Conservation (phyloP, 2,888 invertebrate species). For the Mylabris sibirica region DNA sequence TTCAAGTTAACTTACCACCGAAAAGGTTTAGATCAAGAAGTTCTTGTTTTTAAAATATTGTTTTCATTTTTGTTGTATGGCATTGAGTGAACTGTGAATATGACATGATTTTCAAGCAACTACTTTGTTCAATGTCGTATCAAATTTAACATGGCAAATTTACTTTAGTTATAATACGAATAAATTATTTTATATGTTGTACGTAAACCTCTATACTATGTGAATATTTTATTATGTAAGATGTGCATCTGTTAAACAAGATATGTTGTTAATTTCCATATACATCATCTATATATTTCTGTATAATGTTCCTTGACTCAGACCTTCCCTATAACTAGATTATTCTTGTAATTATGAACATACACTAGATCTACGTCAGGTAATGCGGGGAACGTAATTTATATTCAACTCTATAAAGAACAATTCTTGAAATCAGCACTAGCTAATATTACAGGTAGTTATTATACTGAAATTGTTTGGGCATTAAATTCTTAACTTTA, state of each 20-base stretch:
- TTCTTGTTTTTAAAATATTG: constrained; percentile 42
- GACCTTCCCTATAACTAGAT: constrained; percentile 43
- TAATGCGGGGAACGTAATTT: constrained; percentile 41
- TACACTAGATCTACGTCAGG: constrained; percentile 41
- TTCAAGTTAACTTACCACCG: constrained; percentile 42
- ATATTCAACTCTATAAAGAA: constrained; percentile 38
- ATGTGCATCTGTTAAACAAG: constrained; percentile 27
- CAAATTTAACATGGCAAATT: constrained; percentile 5
- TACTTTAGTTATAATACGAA: constrained; percentile 15
- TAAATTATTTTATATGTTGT: constrained; percentile 21
- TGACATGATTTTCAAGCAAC: constrained; percentile 10
- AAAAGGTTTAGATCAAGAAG: constrained; percentile 38
- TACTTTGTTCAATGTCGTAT: background rate
- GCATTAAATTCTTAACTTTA: constrained; percentile 27
- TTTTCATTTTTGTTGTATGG: constrained; percentile 25
- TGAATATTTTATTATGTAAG: constrained; percentile 13
- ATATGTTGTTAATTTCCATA: constrained; percentile 32
- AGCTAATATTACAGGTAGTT: constrained; percentile 31
- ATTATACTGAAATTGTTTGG: constrained; percentile 26
- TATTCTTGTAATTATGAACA: constrained; percentile 46
- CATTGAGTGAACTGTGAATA: background rate
- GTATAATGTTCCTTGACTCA: constrained; percentile 35
- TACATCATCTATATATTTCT: constrained; percentile 22
- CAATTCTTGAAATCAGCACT: constrained; percentile 45
- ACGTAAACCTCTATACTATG: background rate